phyloP scores from a whole-genome alignment of 1,140 invertebrate genomes.

The Stratiolaelaps scimitus region DNA sequence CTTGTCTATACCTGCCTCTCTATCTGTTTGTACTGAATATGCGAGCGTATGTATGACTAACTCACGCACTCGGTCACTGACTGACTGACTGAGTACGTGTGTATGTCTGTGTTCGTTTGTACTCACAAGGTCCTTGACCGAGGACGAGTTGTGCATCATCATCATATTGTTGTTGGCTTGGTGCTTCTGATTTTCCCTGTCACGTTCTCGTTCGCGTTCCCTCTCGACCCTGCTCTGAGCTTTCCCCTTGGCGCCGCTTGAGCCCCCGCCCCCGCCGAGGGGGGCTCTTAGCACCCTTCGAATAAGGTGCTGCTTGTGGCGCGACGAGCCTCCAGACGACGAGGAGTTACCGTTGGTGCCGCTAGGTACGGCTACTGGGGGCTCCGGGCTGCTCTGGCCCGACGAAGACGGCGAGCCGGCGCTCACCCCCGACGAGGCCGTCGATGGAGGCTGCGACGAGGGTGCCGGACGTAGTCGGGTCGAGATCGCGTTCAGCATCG shows the following conservation, averaged over 20 bases:
- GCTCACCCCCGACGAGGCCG: conserved; percentile 28
- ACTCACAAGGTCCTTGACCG: conserved; percentile 28
- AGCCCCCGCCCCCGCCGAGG: conserved; percentile 6
- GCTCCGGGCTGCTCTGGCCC: conserved; percentile 27
- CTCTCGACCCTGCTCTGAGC: conserved; percentile 7
- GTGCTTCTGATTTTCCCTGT: too few relatives aligned
- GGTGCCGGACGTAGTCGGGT: conserved; percentile 8
- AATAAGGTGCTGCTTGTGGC: conserved; percentile 24
- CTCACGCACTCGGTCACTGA: too few relatives aligned
- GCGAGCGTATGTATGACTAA: too few relatives aligned
- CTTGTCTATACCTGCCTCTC: too few relatives aligned
- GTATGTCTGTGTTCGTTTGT: not conserved
- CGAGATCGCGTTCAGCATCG: conserved; percentile 23
- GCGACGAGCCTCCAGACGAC: not conserved
- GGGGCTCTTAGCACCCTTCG: conserved; percentile 22
- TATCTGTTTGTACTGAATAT: too few relatives aligned
- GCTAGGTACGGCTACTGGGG: conserved; percentile 5
- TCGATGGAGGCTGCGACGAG: conserved; percentile 27
- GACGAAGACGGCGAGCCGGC: conserved; percentile 23
- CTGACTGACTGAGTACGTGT: conserved; percentile 11
- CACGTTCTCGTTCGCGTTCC: too few relatives aligned
- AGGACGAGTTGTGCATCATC: conserved; percentile 19
- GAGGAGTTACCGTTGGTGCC: too few relatives aligned
- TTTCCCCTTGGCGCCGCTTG: conserved; percentile 20
- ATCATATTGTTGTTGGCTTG: not conserved